Evolutionary conservation across 2,113 vertebrate species (phyloP), one percentile per base, ranked within the genome.

Genomic region (Trochalopteron elliotii): DNA sequence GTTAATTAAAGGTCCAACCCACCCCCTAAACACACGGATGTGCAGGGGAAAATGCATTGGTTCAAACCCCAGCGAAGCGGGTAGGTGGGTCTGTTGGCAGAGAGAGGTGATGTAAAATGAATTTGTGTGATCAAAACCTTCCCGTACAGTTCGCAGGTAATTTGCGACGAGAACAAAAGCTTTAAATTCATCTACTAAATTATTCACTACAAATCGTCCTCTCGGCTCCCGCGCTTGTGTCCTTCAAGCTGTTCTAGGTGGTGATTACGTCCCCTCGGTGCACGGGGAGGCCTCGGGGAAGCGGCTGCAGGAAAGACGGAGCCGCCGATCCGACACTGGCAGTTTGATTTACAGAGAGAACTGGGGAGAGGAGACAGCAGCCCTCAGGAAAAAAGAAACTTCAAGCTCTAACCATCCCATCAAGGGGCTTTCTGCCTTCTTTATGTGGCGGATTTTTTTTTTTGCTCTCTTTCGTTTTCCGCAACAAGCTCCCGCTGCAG

Each of bases 151-250:
- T 91, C 44, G 27, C 96, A 91, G 95, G 93, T 96, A 96, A 96
- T 97, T 95, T 87, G 91, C n/a, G 39, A 83, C 1, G 75, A 93
- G 95, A 97, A 97, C 96, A 97, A 97, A 97, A 97, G 94, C 89
- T 90, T 96, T 97, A 96, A 91, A 96, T 95, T 96, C 93, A 90
- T 61, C 94, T 79, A 69, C 96, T 96, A 94, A 97, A 96, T 96
- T 96, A 96, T 97, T 97, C 95, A 95, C 87, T 44, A 69, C 71
- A 55, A 90, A 91, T 94, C 87, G 63, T 95, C 95, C 93, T 93
- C 91, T 28, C 63, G 3, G 91, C 94, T 95, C 84, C 82, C 5
- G 67, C 8, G 84, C 75, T 21, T 2, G 85, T 85, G 94, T 94
- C 94, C 95, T 97, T 96, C 96, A 93, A 96, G 90, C 93, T 60